Evolutionary conservation across 2,113 vertebrate genomes (phyloP).

Genomic region (Progne subis): DNA sequence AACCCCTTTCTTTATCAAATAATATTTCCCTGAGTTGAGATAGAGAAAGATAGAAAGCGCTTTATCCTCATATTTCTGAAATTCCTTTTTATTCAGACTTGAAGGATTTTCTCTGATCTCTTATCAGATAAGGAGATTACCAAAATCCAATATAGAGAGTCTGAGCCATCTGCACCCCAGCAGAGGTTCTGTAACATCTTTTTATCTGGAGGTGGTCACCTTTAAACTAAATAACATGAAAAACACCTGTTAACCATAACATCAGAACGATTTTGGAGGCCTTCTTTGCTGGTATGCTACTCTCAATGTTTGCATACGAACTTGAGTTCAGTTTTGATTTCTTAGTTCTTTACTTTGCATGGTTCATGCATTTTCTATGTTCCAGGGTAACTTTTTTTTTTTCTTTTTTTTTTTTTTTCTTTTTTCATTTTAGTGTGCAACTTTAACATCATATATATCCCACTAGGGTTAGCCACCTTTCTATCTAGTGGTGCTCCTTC

Average conservation of each 20-base stretch:
- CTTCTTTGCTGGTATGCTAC: not conserved
- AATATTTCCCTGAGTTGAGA: not conserved
- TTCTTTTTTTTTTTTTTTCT: too few species aligned
- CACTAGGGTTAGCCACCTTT: not conserved
- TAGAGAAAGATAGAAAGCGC: not conserved
- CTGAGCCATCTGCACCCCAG: not conserved
- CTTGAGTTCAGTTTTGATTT: not conserved
- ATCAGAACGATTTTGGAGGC: not conserved
- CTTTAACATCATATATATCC: not conserved
- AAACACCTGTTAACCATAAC: not conserved
- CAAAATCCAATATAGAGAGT: not conserved
- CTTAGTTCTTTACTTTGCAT: not conserved
- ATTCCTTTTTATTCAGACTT: not conserved
- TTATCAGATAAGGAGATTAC: not conserved
- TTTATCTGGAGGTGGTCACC: not conserved
- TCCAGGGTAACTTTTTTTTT: too few species aligned
- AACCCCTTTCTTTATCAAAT: not conserved
- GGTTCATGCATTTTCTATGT: not conserved
- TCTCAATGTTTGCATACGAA: not conserved
- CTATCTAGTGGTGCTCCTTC: accelerated
- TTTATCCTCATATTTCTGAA: slow-evolving; percentile 7
- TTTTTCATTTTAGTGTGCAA: not conserved
- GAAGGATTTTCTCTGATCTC: slow-evolving; percentile 5
- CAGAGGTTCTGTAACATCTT: not conserved
- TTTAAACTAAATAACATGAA: not conserved